A percentile compares a stretch with the other conserved stretches of the same genome.
phyloP scores from a whole-genome alignment of 2,888 invertebrate species.

The Troglohyphantes excavatus region DNA sequence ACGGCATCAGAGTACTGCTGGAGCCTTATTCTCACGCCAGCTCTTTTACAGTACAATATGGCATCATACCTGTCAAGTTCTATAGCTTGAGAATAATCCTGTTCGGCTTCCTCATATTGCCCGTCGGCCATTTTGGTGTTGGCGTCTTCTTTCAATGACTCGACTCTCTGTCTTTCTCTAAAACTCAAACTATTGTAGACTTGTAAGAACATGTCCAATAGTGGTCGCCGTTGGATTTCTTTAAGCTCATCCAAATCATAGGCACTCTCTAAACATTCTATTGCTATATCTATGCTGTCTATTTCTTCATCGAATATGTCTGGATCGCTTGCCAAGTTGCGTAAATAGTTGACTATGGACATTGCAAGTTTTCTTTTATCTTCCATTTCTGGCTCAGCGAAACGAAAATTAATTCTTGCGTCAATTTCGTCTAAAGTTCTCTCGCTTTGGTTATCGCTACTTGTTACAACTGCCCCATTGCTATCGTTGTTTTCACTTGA shows the following conservation, averaged over 20 bases:
- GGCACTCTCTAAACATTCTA: slow-evolving; percentile 50
- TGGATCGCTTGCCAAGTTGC: too few species aligned
- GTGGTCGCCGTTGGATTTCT: not conserved
- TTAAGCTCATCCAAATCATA: slow-evolving; percentile 5
- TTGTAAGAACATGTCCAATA: slow-evolving; percentile 59
- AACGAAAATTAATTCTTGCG: too few species aligned
- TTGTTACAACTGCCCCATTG: too few species aligned
- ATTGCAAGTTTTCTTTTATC: too few species aligned
- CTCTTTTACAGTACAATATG: slow-evolving; percentile 98
- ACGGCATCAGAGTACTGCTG: slow-evolving; percentile 92
- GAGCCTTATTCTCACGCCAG: slow-evolving; percentile 96
- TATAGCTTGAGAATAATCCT: slow-evolving; percentile 89
- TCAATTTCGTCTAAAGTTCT: too few species aligned
- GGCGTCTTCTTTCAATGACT: slow-evolving; percentile 80
- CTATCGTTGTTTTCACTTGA: too few species aligned
- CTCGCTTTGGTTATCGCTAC: too few species aligned
- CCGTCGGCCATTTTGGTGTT: slow-evolving; percentile 91
- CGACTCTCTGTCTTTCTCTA: slow-evolving; percentile 31
- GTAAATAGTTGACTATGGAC: too few species aligned
- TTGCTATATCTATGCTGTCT: slow-evolving; percentile 49
- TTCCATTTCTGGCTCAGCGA: too few species aligned
- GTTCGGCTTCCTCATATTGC: slow-evolving; percentile 85
- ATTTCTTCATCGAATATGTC: slow-evolving; percentile 38
- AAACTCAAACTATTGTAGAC: slow-evolving; percentile 39
- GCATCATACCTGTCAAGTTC: slow-evolving; percentile 93